Conservation (phyloP, 1,140 invertebrate species). For the Lysiphlebus fabarum region DNA sequence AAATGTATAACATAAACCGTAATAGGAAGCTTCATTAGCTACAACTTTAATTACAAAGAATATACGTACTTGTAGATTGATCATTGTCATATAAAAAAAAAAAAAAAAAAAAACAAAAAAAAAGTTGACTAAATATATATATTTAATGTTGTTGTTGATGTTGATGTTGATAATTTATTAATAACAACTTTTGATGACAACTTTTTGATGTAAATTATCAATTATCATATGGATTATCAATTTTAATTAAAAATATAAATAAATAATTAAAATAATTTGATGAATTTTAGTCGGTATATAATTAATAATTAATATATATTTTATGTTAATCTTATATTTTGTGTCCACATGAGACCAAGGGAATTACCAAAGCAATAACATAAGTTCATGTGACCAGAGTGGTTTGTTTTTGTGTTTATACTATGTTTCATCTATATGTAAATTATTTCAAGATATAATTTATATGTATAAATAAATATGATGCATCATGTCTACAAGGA, state of each 20-base stretch:
- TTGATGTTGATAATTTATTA: no score
- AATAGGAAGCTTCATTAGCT: constrained; percentile 44
- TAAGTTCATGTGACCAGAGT: constrained; percentile 38
- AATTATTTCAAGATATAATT: no score
- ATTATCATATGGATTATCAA: not conserved
- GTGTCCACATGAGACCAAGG: constrained; percentile 30
- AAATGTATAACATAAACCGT: not conserved
- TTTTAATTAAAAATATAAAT: not conserved
- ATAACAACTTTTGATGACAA: no score
- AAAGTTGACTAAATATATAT: no score
- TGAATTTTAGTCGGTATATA: no score
- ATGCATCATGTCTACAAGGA: constrained; percentile 21
- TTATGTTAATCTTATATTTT: no score
- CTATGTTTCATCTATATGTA: constrained; percentile 1
- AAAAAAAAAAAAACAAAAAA: no score
- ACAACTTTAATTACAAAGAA: constrained; percentile 43
- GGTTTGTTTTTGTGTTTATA: constrained; percentile 4
- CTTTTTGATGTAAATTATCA: no score
- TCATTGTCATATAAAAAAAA: constrained; percentile 38
- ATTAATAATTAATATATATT: no score
- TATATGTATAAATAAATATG: no score
- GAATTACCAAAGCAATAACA: constrained; percentile 50
- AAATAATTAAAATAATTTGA: no score
- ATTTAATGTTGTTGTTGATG: no score
- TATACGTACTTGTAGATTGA: constrained; percentile 30